Percentiles rank a stretch among this genome's conserved stretches.
These are phyloP conservation scores for Melanotaenia parkinsoni DNA, from an alignment of 2,797 vertebrate species.

Conservation along the genomic window DNA sequence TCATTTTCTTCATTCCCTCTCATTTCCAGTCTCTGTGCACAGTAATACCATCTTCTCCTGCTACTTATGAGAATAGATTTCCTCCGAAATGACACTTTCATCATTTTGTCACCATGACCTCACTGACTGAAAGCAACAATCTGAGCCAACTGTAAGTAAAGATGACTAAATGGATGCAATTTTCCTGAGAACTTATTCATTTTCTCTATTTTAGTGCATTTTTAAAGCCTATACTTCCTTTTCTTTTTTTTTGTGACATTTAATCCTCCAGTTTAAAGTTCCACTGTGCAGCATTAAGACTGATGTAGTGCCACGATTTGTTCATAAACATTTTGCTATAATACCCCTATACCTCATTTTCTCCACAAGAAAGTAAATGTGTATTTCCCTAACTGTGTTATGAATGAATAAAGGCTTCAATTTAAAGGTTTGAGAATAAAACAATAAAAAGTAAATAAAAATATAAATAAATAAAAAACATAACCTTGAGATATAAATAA, in stretches of 20 bases:
- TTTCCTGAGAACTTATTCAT: conserved; percentile 1
- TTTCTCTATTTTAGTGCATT: conserved; percentile 3
- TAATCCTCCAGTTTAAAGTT: conserved; percentile 1
- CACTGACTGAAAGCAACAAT: not conserved
- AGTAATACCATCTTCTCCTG: not conserved
- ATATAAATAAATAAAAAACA: too few species aligned
- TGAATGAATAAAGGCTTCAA: too few species aligned
- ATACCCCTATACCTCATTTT: too few species aligned
- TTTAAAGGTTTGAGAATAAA: too few species aligned
- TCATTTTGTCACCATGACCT: conserved; percentile 1
- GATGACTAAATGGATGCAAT: conserved; percentile 19
- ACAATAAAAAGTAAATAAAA: too few species aligned
- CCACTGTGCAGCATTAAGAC: not conserved
- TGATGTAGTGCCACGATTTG: not conserved
- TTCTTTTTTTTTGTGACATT: conserved; percentile 2
- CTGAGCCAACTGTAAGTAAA: conserved; percentile 4
- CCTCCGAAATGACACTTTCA: conserved; percentile 12
- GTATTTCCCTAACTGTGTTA: too few species aligned
- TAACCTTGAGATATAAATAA: too few species aligned
- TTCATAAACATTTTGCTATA: too few species aligned
- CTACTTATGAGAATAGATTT: conserved; percentile 21
- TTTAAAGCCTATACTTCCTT: not conserved
- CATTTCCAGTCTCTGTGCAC: conserved; percentile 5
- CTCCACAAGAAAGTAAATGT: too few species aligned
- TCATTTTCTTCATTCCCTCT: conserved; percentile 11